Percentiles rank a stretch among this genome's conserved stretches.
Conservation (phyloP, 2,113 vertebrate species). For the Marmota monax region DNA sequence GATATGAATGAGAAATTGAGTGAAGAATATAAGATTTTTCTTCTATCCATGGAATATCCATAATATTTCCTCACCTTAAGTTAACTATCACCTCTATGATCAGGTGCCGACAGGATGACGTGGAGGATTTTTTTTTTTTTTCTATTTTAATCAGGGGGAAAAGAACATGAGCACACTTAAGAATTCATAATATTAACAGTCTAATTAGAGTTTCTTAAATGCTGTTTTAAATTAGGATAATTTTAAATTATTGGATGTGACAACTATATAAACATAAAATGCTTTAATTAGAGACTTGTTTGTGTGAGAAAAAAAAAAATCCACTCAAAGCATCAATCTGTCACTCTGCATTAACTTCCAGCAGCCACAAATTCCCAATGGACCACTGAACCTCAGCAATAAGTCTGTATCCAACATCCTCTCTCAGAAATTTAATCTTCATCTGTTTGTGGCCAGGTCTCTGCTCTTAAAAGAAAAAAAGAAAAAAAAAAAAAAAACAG, state of each 20-base stretch:
- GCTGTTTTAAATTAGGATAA: slow-evolving; percentile 74
- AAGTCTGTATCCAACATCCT: background rate
- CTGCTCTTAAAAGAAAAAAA: slow-evolving; percentile 21
- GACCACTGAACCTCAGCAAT: background rate
- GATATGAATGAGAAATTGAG: slow-evolving; percentile 47
- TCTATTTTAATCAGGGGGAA: slow-evolving; percentile 75
- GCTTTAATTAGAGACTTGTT: slow-evolving; percentile 54
- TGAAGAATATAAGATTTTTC: background rate
- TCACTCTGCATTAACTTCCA: slow-evolving; percentile 66
- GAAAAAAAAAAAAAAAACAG: slow-evolving; percentile 30
- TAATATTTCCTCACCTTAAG: background rate
- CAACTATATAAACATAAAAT: slow-evolving; percentile 67
- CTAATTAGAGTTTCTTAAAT: slow-evolving; percentile 75
- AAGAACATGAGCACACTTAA: slow-evolving; percentile 66
- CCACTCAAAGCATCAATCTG: background rate
- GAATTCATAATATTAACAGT: slow-evolving; percentile 79
- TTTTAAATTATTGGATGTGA: slow-evolving; percentile 78
- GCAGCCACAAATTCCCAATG: background rate
- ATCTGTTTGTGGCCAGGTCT: slow-evolving; percentile 4
- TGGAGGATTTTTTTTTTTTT: background rate
- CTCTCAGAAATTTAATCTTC: slow-evolving; percentile 53
- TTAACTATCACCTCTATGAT: background rate
- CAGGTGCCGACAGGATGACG: background rate
- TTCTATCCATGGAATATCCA: background rate
- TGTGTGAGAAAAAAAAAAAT: slow-evolving; percentile 1